phyloP scores from a whole-genome alignment of 2,888 invertebrate species.

The Drosophila phalerata region DNA sequence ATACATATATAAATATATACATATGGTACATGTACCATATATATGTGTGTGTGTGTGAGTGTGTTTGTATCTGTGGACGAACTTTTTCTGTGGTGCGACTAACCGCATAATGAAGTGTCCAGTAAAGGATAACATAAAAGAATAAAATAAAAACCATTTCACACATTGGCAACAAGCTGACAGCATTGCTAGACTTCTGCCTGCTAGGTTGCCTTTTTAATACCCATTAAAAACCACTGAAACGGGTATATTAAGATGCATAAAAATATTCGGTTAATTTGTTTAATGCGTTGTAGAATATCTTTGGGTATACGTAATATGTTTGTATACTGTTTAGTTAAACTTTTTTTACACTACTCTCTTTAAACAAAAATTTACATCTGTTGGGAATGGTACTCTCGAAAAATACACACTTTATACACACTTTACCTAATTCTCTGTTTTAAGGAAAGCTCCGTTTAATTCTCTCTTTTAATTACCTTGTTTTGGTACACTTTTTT shows the following conservation, averaged over 20 bases:
- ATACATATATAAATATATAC: constrained; percentile 44
- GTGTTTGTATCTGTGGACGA: constrained; percentile 12
- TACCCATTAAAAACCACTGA: not conserved
- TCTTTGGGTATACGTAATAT: no score
- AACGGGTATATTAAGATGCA: not conserved
- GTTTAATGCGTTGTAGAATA: no score
- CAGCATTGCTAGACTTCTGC: constrained; percentile 29
- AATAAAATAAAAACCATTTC: constrained; percentile 67
- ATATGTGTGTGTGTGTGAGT: constrained; percentile 20
- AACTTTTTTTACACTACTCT: no score
- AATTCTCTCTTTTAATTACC: no score
- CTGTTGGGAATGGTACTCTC: no score
- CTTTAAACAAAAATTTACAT: no score
- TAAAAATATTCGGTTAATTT: not conserved
- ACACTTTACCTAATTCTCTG: no score
- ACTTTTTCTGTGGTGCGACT: constrained; percentile 47
- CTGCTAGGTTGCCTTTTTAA: constrained; percentile 8
- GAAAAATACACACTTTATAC: no score
- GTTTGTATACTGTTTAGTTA: no score
- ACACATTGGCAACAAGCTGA: constrained; percentile 56
- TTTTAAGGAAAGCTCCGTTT: no score
- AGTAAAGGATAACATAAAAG: constrained; percentile 64
- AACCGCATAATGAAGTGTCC: constrained; percentile 70
- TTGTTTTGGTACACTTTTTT: no score
- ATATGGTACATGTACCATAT: not conserved